Conservation (phyloP, 2,888 invertebrate genomes). For the Leptopilina syphax region DNA sequence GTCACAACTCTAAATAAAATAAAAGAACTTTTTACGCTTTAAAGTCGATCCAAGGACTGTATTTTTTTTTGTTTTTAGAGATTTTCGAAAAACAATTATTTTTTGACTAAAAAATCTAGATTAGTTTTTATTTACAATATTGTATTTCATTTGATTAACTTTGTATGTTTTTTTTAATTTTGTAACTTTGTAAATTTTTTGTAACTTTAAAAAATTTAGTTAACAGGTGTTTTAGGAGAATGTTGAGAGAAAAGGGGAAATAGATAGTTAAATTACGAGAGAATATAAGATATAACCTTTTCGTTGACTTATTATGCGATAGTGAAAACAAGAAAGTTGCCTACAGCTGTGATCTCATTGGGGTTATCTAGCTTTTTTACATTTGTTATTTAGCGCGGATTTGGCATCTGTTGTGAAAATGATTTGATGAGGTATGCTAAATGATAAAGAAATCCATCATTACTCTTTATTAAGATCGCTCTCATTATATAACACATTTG, state of each 20-base stretch:
- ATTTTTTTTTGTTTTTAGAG: no score
- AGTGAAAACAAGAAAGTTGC: constrained; percentile 12
- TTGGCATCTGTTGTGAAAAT: constrained; percentile 25
- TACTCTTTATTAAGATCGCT: constrained; percentile 10
- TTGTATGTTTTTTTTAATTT: no score
- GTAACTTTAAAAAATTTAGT: not conserved
- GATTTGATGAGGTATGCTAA: not conserved
- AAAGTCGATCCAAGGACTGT: no score
- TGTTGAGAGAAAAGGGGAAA: not conserved
- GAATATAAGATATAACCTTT: not conserved
- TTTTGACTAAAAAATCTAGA: no score
- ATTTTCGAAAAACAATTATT: no score
- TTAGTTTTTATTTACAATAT: no score
- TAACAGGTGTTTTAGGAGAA: not conserved
- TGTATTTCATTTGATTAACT: no score
- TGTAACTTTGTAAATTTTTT: not conserved
- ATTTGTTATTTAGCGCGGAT: constrained; percentile 23
- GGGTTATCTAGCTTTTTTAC: constrained; percentile 30
- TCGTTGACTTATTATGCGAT: constrained; percentile 3
- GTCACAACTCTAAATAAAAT: no score
- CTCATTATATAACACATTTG: constrained; percentile 15
- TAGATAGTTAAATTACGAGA: not conserved
- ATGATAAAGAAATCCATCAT: not conserved
- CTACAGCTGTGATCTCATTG: constrained; percentile 35
- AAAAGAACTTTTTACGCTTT: no score